Percentiles rank a stretch among this genome's conserved stretches.
Evolutionary conservation across 1,140 invertebrate genomes (phyloP).

Genomic region (Aphis gossypii): DNA sequence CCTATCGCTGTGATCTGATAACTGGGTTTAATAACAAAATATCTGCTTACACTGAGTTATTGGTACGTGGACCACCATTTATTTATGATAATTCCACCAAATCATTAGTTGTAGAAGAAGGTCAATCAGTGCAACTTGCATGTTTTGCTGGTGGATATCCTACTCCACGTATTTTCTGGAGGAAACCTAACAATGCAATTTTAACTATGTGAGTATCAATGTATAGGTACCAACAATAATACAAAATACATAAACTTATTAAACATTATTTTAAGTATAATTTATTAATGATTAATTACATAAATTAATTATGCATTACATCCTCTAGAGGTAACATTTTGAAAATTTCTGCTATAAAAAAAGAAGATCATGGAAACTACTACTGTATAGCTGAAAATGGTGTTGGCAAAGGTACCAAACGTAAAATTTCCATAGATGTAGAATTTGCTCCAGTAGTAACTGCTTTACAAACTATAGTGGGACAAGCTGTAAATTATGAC

Average conservation of each 20-base stretch:
- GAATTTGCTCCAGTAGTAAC: slow-evolving; percentile 87
- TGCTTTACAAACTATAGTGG: slow-evolving; percentile 79
- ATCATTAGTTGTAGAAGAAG: slow-evolving; percentile 83
- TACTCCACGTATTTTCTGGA: slow-evolving; percentile 84
- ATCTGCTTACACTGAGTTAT: slow-evolving; percentile 82
- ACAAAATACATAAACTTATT: not conserved
- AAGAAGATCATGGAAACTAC: slow-evolving; percentile 90
- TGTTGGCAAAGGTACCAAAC: slow-evolving; percentile 72
- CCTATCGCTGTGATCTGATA: slow-evolving; percentile 86
- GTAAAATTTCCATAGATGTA: slow-evolving; percentile 89
- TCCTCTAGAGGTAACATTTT: slow-evolving; percentile 79
- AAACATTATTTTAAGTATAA: too few species aligned
- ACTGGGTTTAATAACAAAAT: slow-evolving; percentile 76
- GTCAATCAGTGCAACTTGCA: slow-evolving; percentile 79
- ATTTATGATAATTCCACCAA: slow-evolving; percentile 92
- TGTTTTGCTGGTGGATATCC: slow-evolving; percentile 90
- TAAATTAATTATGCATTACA: slow-evolving; percentile 48
- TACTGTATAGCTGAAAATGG: slow-evolving; percentile 81
- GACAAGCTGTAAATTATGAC: slow-evolving; percentile 70
- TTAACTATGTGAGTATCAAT: slow-evolving; percentile 86
- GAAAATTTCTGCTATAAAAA: slow-evolving; percentile 78
- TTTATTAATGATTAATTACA: too few species aligned
- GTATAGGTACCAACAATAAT: slow-evolving; percentile 66
- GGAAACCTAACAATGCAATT: slow-evolving; percentile 90
- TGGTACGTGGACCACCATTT: slow-evolving; percentile 84